Evolutionary conservation across 2,888 invertebrate species (phyloP).

Genomic region (Ellobium chinense): DNA sequence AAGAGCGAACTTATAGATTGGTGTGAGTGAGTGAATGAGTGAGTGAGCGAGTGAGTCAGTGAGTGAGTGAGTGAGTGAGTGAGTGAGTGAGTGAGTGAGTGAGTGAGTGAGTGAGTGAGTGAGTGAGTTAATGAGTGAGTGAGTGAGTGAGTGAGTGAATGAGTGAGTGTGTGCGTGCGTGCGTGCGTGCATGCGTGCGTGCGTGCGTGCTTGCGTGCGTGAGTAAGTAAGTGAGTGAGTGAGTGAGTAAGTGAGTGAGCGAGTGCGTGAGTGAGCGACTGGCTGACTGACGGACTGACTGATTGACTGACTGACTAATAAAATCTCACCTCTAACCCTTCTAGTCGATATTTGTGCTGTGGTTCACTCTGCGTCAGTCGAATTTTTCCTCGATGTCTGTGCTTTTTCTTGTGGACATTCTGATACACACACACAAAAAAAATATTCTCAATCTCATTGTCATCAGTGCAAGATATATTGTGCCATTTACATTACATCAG

Average conservation of each 20-base stretch:
- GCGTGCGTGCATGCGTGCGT: background rate
- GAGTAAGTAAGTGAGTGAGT: background rate
- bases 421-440: too few species aligned
- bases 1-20: too few species aligned
- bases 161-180: background rate
- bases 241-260: background rate
- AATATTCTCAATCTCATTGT: too few species aligned
- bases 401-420: background rate
- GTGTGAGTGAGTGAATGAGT: too few species aligned
- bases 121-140: background rate
- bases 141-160: background rate
- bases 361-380: constrained; percentile 1
- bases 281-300: background rate
- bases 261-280: background rate
- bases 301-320: background rate
- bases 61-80: too few species aligned
- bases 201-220: background rate
- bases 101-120: background rate
- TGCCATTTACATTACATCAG: too few species aligned
- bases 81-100: background rate
- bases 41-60: too few species aligned
- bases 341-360: background rate
- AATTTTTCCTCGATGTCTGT: background rate
- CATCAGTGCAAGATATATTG: too few species aligned
- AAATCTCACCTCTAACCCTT: background rate